Percentiles rank a stretch among this genome's conserved stretches.
These are phyloP conservation scores for Pseudorhombus dupliciocellatus DNA, from an alignment of 2,113 vertebrate species.

Conservation along the genomic window DNA sequence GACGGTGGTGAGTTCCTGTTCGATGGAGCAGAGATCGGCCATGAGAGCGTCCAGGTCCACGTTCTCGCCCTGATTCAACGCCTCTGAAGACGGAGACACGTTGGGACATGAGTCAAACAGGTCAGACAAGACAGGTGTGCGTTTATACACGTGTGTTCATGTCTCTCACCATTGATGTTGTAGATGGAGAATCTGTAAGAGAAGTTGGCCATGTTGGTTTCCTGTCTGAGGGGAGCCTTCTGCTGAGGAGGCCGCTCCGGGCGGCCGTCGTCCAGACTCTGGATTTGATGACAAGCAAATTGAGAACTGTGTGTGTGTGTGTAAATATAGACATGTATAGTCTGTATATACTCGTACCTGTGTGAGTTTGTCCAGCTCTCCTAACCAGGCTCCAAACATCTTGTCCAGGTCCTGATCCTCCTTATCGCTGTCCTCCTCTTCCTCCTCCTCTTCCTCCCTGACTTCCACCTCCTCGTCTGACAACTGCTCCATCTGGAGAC, in stretches of 20 bases:
- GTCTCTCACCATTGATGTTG: slow-evolving; percentile 92
- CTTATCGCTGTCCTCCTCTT: slow-evolving; percentile 90
- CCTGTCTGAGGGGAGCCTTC: slow-evolving; percentile 92
- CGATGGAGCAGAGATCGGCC: slow-evolving; percentile 97
- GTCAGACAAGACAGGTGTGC: background rate
- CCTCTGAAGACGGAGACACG: slow-evolving; percentile 84
- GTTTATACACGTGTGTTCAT: background rate
- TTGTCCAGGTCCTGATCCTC: slow-evolving; percentile 98
- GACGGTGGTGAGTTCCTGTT: slow-evolving; percentile 94
- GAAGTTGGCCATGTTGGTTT: slow-evolving; percentile 98
- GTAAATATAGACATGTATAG: no score
- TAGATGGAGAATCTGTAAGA: slow-evolving; percentile 99
- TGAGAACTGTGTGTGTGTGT: background rate
- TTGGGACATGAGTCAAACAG: background rate
- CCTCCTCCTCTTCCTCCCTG: slow-evolving; percentile 88
- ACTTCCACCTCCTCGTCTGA: slow-evolving; percentile 94
- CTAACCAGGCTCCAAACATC: slow-evolving; percentile 99
- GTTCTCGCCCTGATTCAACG: slow-evolving; percentile 93
- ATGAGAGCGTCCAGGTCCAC: slow-evolving; percentile 97
- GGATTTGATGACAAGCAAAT: background rate
- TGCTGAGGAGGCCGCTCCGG: slow-evolving; percentile 81
- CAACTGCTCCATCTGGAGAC: slow-evolving; percentile 89
- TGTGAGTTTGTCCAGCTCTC: slow-evolving; percentile 96
- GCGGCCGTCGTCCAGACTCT: slow-evolving; percentile 94
- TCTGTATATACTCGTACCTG: slow-evolving; percentile 80